Evolutionary conservation across 1,140 invertebrate genomes (phyloP), one percentile per base, ranked within the genome.

Genomic region (Scaptomyza hsui): DNA sequence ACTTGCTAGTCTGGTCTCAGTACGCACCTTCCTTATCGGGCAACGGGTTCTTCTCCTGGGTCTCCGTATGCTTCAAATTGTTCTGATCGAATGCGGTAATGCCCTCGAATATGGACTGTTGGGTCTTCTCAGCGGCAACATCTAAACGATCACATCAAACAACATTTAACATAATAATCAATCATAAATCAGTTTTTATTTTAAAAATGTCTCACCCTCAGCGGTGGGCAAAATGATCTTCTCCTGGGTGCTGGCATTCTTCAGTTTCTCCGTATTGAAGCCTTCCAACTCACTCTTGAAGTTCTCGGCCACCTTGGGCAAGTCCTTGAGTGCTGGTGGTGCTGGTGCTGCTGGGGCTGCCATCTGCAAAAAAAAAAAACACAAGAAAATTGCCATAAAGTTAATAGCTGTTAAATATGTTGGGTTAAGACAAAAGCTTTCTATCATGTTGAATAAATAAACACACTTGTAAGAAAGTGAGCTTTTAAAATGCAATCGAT

Each of bases 11-110:
- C 32, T 7, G 2, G 13, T 24, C 15, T 35, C 32, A 24, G 45
- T 61, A 92, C 91, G 92, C 94, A 99, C 97, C 97, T 93, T 97
- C 96, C 95, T 98, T 97, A 91, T 97, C 97, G 44, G 98, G 98
- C 79, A 99, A 94, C 42, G 96, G 94, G 92, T 98, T 97, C 92
- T 99, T 99, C 91, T 98, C 97, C 83, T 97, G 94, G 29, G 97
- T 98, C 92, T 97, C 95, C 18, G 97, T 97, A 90, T 97, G 97
- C 92, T 98, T 98, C 91, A 99, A 92, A 90, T 95, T 95, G 64
- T 93, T 94, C 44, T 95, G 92, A 91, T 97, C 95, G 89, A 98
- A 98, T 62, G 93, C 94, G 91, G 97, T 96, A 75, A 98, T 97
- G 47, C 96, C 96, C 83, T 96, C 95, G 79, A 97, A 94, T 42